Percentiles rank a stretch among this genome's conserved stretches.
phyloP scores from a whole-genome alignment of 2,113 vertebrate species.

The Eublepharis macularius region DNA sequence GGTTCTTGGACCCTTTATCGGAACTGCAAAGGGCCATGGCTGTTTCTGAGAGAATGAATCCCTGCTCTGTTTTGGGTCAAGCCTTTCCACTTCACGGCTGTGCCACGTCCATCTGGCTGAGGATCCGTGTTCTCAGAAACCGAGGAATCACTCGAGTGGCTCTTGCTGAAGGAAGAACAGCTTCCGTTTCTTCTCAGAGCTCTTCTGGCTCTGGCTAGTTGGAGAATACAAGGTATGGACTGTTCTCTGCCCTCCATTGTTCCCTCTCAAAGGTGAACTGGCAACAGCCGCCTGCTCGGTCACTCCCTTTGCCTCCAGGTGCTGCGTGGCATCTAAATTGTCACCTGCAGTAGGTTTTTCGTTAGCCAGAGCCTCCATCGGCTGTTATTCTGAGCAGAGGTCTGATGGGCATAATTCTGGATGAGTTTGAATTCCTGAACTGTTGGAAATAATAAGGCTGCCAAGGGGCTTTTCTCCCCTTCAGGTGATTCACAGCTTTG shows the following conservation, averaged over 20 bases:
- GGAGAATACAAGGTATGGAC: rapidly evolving
- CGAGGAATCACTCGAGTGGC: rapidly evolving
- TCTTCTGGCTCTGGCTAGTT: rapidly evolving
- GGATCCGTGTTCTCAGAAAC: conserved; percentile 1
- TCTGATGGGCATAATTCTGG: rapidly evolving
- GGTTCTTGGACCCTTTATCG: rapidly evolving
- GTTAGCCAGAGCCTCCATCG: rapidly evolving
- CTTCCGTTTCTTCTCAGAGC: rapidly evolving
- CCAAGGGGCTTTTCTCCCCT: too few species aligned
- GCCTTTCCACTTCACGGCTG: rapidly evolving
- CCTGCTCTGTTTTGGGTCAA: rapidly evolving
- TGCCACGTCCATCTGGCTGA: rapidly evolving
- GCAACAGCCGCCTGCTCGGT: rapidly evolving
- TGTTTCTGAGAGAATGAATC: neutral
- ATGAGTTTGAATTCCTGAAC: rapidly evolving
- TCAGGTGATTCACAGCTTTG: neutral
- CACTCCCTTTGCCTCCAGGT: neutral
- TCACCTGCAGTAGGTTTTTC: neutral
- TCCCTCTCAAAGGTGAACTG: rapidly evolving
- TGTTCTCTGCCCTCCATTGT: neutral
- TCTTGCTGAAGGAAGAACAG: rapidly evolving
- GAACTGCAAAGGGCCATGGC: rapidly evolving
- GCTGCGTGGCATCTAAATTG: conserved; percentile 25
- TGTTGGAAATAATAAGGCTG: rapidly evolving
- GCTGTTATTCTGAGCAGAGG: rapidly evolving